Percentiles rank a stretch among this genome's conserved stretches.
These are phyloP conservation scores for Montipora foliosa DNA, from an alignment of 64 coral and sea anemone genomes.

Conservation along the genomic window DNA sequence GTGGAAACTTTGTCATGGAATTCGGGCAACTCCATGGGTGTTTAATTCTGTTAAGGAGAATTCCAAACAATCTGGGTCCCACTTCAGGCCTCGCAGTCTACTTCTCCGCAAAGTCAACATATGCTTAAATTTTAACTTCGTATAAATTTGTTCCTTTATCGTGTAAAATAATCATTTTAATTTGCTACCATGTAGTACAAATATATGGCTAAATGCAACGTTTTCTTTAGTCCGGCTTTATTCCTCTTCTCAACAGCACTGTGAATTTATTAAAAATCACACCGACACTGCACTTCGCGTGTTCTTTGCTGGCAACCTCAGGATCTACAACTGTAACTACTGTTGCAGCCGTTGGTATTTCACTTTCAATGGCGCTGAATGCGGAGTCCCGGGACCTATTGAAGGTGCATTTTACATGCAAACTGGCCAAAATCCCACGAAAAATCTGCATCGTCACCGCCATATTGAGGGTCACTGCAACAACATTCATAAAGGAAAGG, in stretches of 20 bases:
- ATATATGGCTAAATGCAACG: too few relatives aligned
- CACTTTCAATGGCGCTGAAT: constrained; percentile 19
- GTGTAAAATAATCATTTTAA: too few relatives aligned
- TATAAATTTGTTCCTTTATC: too few relatives aligned
- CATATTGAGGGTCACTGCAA: constrained; percentile 59
- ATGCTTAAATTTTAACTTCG: too few relatives aligned
- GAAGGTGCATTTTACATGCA: neutral
- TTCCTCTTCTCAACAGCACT: neutral
- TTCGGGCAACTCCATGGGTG: too few relatives aligned
- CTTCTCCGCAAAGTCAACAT: too few relatives aligned
- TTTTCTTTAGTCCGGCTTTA: neutral
- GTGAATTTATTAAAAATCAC: constrained; percentile 19
- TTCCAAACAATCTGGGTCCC: too few relatives aligned
- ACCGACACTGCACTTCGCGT: constrained; percentile 44
- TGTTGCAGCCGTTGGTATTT: constrained; percentile 61
- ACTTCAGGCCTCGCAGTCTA: too few relatives aligned
- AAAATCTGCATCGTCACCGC: constrained; percentile 16
- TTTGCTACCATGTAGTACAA: too few relatives aligned
- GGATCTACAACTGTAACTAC: neutral
- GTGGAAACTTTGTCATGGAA: too few relatives aligned
- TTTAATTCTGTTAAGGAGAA: too few relatives aligned
- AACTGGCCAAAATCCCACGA: neutral
- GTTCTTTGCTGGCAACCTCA: constrained; percentile 36
- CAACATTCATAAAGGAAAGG: neutral
- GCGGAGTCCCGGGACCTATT: neutral